Conservation (phyloP, 1,140 invertebrate species). For the Papilio xuthus region DNA sequence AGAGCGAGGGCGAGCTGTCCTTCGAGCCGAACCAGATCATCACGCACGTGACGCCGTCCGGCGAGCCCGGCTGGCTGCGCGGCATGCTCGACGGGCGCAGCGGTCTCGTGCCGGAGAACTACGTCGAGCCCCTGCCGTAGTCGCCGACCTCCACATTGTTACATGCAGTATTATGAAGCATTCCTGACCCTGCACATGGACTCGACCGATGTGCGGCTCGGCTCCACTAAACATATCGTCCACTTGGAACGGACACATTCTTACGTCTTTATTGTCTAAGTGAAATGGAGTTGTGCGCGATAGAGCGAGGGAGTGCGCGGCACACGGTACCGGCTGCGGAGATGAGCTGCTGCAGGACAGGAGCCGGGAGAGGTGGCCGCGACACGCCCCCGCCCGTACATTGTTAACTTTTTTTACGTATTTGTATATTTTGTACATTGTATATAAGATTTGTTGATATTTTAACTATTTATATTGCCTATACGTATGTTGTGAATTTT, state of each 20-base stretch:
- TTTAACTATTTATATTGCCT: constrained; percentile 78
- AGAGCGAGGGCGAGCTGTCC: constrained; percentile 97
- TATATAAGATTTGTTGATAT: constrained; percentile 79
- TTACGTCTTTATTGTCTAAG: neutral
- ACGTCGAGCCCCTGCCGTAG: constrained; percentile 92
- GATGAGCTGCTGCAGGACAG: no score
- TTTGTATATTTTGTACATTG: constrained; percentile 78
- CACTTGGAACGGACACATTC: neutral
- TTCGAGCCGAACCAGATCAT: constrained; percentile 99
- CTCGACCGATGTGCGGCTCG: neutral
- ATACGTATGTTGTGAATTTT: constrained; percentile 76
- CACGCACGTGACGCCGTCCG: constrained; percentile 94
- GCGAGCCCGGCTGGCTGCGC: constrained; percentile 98
- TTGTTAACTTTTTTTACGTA: constrained; percentile 70
- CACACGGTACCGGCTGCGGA: no score
- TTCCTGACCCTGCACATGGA: neutral
- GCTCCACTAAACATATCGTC: neutral
- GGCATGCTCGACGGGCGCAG: constrained; percentile 96
- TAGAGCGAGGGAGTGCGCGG: neutral
- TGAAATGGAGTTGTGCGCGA: neutral
- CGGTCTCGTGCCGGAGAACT: constrained; percentile 98
- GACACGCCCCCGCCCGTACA: constrained; percentile 44
- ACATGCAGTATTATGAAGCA: neutral
- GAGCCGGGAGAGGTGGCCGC: no score
- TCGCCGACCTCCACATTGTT: constrained; percentile 33